Evolutionary conservation across 2,888 invertebrate genomes (phyloP).

Genomic region (Epirrhoe tristata): DNA sequence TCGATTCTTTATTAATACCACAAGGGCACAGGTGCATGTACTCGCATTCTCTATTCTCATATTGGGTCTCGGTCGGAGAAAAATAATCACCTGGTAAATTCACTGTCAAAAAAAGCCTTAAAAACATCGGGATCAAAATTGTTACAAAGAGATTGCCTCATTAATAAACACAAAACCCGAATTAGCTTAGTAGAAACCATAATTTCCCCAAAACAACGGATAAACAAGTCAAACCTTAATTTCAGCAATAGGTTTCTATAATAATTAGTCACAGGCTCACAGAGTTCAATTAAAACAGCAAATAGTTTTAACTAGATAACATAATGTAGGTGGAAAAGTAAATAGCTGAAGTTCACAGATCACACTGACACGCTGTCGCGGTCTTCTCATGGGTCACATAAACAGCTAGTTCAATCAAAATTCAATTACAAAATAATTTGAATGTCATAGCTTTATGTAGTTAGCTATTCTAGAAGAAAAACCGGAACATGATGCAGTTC

Average conservation of each 20-base stretch:
- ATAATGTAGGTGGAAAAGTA: slow-evolving; percentile 44
- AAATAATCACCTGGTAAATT: too few species aligned
- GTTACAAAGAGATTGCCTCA: background rate
- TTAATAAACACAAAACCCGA: background rate
- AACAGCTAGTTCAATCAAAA: slow-evolving; percentile 14
- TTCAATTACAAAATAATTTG: background rate
- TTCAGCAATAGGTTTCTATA: slow-evolving; percentile 9
- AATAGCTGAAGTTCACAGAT: slow-evolving; percentile 52
- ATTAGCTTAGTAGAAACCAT: background rate
- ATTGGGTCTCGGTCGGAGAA: background rate
- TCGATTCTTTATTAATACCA: slow-evolving; percentile 36
- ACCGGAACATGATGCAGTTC: too few species aligned
- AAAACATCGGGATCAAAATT: too few species aligned
- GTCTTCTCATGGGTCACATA: slow-evolving; percentile 10
- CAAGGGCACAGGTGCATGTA: slow-evolving; percentile 1
- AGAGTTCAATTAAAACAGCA: slow-evolving; percentile 52
- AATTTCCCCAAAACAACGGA: slow-evolving; percentile 9
- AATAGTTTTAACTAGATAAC: slow-evolving; percentile 35
- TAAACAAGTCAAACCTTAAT: slow-evolving; percentile 5
- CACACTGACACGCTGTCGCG: slow-evolving; percentile 45
- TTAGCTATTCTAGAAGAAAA: background rate
- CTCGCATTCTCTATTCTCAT: background rate
- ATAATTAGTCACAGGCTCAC: slow-evolving; percentile 25
- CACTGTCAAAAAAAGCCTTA: too few species aligned
- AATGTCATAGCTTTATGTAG: background rate